Evolutionary conservation across 2,888 invertebrate genomes (phyloP).

Genomic region (Calameuta pallipes): DNA sequence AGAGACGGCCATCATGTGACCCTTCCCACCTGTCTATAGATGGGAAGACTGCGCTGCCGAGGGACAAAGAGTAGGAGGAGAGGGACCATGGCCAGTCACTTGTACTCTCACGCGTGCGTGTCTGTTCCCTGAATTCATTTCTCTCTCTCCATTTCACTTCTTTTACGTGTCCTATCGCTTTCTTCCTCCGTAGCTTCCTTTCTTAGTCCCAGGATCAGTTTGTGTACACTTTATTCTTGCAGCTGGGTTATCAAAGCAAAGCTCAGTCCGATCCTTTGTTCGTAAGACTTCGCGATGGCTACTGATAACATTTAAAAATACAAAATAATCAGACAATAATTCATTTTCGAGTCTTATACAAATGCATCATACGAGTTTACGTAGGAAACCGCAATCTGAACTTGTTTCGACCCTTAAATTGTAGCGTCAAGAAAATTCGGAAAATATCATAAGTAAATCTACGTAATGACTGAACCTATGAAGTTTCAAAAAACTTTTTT

Average conservation of each 20-base stretch:
- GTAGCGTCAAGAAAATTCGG: no score
- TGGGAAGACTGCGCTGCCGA: conserved; percentile 13
- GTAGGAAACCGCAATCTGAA: no score
- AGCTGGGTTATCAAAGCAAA: not conserved
- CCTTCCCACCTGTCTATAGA: conserved; percentile 58
- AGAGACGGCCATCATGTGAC: conserved; percentile 59
- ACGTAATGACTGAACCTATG: no score
- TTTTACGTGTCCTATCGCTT: not conserved
- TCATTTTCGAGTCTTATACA: not conserved
- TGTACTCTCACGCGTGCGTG: conserved; percentile 1
- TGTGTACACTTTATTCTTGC: not conserved
- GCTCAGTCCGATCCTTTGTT: not conserved
- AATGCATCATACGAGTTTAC: not conserved
- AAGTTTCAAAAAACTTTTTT: not conserved
- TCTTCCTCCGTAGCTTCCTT: not conserved
- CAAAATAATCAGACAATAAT: not conserved
- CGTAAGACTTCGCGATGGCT: not conserved
- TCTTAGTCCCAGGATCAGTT: not conserved
- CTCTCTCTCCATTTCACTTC: not conserved
- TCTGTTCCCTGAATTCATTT: not conserved
- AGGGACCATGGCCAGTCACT: conserved; percentile 6
- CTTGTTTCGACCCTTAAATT: no score
- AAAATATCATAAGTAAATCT: no score
- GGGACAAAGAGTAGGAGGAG: not conserved
- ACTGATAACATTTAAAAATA: not conserved